Evolutionary conservation across 2,113 vertebrate genomes (phyloP), one percentile per base, ranked within the genome.

Genomic region (Cinclus mexicanus): DNA sequence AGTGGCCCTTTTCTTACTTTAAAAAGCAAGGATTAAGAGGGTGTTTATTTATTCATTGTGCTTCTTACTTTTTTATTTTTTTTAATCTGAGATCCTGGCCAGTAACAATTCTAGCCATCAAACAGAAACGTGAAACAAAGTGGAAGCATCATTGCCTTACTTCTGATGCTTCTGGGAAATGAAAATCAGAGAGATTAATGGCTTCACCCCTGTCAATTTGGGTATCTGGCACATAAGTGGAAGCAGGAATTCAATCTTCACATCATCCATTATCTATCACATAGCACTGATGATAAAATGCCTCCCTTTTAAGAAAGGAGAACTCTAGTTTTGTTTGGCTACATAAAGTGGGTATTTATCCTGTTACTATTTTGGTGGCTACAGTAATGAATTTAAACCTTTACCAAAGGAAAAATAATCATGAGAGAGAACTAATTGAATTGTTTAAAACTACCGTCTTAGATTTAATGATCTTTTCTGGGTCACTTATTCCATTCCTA

Each of bases 81-180:
- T 44, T 14, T 2, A 31, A 2, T 72, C 65, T 1, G 9, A 86
- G 33, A 70, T 63, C 42, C 67, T 60, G 47, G 47, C 59, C 60
- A 70, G 18, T 83, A 65, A 70, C 71, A 70, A 37, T 77, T 94
- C 74, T 33, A 69, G 47, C 71, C 56, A 56, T 60, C 44, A 90
- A 81, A 84, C 26, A 35, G 25, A 57, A 57, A 59, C 5, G 21
- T 60, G 72, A 88, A 92, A 49, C 5, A 2, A 35, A 31, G 55
- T 41, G 24, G 56, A 90, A 60, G 75, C 28, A 13, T 76, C 82
- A 65, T 69, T 92, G 56, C 52, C 61, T 84, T 42, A 6, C 60
- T 90, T 87, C 57, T 42, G 64, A 16, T 90, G 82, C 75, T 72
- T 84, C 70, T 94, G 82, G 91, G 84, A 85, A 80, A 85, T 18